Evolutionary conservation across 2,888 invertebrate species (phyloP).

Genomic region (Seira sanloemensis): DNA sequence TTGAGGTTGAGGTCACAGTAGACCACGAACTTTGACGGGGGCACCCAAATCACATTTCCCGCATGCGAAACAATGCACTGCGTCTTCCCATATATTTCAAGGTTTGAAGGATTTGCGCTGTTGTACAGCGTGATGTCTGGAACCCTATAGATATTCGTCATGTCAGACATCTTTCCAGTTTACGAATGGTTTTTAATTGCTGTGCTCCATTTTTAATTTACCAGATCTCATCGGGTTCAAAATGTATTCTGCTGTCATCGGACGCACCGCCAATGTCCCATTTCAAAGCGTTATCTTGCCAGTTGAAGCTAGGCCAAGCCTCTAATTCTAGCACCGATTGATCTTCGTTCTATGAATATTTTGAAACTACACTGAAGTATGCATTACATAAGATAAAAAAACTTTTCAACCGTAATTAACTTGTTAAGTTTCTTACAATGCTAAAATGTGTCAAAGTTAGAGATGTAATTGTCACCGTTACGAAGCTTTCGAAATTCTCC

Average conservation of each 20-base stretch:
- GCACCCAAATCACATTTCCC: conserved; percentile 82
- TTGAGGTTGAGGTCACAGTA: conserved; percentile 82
- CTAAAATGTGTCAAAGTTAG: conserved; percentile 66
- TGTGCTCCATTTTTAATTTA: too few relatives aligned
- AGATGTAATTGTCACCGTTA: conserved; percentile 63
- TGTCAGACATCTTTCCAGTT: too few relatives aligned
- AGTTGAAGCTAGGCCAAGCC: conserved; percentile 68
- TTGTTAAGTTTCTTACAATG: too few relatives aligned
- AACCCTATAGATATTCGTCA: too few relatives aligned
- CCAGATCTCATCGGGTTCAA: conserved; percentile 68
- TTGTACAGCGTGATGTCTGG: conserved; percentile 66
- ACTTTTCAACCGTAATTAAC: too few relatives aligned
- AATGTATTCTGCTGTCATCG: conserved; percentile 62
- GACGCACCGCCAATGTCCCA: conserved; percentile 51
- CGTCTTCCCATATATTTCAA: conserved; percentile 74
- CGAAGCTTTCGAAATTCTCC: conserved; percentile 32
- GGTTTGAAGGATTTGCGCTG: conserved; percentile 60
- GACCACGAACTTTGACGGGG: conserved; percentile 82
- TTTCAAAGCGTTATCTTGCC: conserved; percentile 66
- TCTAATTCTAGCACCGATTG: conserved; percentile 69
- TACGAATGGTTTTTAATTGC: too few relatives aligned
- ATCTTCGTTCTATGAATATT: conserved; percentile 65
- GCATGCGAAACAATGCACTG: conserved; percentile 78
- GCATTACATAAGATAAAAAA: too few relatives aligned
- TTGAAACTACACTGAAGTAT: conserved; percentile 5